phyloP scores from a whole-genome alignment of 2,888 invertebrate species.

The Euplexia lucipara region DNA sequence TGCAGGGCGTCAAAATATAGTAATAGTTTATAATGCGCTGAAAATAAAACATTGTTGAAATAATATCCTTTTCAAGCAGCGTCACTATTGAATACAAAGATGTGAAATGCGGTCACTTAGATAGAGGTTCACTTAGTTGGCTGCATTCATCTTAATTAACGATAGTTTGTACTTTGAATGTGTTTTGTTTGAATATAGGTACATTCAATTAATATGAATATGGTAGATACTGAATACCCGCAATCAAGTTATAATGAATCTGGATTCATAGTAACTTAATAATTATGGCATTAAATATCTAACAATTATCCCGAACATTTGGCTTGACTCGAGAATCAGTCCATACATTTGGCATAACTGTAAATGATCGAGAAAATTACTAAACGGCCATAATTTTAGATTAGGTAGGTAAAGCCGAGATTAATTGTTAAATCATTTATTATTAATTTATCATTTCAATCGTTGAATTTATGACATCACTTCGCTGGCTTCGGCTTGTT shows the following conservation, averaged over 20 bases:
- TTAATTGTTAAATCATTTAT: conserved; percentile 7
- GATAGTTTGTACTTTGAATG: conserved; percentile 10
- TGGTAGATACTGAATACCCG: not conserved
- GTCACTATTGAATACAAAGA: not conserved
- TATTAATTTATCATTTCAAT: conserved; percentile 17
- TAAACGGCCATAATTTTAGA: conserved; percentile 3
- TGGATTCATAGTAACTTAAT: too few species aligned
- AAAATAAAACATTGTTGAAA: conserved; percentile 15
- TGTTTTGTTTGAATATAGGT: conserved; percentile 5
- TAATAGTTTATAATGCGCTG: conserved; percentile 11
- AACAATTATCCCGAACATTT: too few species aligned
- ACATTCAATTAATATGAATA: conserved; percentile 1
- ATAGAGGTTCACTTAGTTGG: not conserved
- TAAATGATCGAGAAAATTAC: conserved; percentile 2
- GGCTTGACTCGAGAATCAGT: not conserved
- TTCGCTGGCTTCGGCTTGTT: conserved; percentile 28
- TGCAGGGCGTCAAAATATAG: not conserved
- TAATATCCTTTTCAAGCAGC: not conserved
- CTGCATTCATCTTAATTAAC: conserved; percentile 7
- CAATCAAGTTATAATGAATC: conserved; percentile 6
- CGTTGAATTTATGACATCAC: conserved; percentile 24
- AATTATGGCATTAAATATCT: too few species aligned
- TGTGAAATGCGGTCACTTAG: not conserved
- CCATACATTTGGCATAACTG: not conserved
- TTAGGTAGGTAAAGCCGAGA: not conserved